phyloP scores from a whole-genome alignment of 1,140 invertebrate species.

The Pomacea maculata region DNA sequence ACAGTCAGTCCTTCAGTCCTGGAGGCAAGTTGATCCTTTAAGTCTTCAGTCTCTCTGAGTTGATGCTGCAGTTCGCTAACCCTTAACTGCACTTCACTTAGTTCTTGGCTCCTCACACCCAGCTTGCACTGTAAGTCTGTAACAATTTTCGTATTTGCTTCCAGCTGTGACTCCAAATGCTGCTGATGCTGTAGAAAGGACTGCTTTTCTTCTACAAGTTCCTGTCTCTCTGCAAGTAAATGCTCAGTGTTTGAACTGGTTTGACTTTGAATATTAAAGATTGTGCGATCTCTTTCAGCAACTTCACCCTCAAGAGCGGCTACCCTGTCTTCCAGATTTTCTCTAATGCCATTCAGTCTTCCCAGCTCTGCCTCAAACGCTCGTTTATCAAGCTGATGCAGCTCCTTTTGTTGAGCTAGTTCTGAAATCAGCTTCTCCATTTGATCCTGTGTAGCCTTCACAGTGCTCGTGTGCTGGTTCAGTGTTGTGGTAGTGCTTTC shows the following conservation, averaged over 20 bases:
- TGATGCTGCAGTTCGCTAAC: slow-evolving; percentile 9
- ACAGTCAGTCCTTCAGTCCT: neutral
- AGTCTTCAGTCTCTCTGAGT: slow-evolving; percentile 6
- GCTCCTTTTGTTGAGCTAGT: neutral
- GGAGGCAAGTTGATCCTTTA: neutral
- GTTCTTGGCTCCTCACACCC: slow-evolving; percentile 26
- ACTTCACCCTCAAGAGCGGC: neutral
- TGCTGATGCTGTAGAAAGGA: neutral
- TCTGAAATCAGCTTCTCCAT: slow-evolving; percentile 15
- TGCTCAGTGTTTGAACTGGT: neutral
- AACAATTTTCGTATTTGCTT: neutral
- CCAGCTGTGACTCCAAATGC: neutral
- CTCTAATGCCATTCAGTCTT: neutral
- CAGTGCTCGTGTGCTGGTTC: slow-evolving; percentile 21
- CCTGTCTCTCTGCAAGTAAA: neutral
- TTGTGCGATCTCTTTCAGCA: too few species aligned
- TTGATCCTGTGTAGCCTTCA: slow-evolving; percentile 10
- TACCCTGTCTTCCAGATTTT: neutral
- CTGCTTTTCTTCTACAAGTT: neutral
- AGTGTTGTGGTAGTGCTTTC: slow-evolving; percentile 25
- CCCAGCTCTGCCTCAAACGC: neutral
- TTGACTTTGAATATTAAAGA: too few species aligned
- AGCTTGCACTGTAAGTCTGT: slow-evolving; percentile 19
- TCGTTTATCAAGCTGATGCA: neutral
- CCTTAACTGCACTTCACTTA: neutral